Base-by-base conservation (phyloP, 2,888 invertebrate genomes). In the Dasypolia templi region DNA sequence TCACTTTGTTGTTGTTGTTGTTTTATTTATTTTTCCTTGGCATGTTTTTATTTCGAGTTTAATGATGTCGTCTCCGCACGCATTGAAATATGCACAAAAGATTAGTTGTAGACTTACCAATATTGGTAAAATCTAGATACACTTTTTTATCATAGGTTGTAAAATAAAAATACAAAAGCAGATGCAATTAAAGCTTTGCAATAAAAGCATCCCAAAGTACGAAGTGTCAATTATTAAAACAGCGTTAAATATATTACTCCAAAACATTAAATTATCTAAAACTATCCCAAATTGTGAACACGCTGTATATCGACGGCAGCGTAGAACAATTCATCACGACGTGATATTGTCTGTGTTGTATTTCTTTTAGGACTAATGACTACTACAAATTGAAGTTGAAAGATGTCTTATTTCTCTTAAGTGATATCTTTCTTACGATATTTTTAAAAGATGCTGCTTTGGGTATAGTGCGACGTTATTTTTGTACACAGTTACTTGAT, bases 351-450 rank as follows among this genome's bases (percentile, higher is more conserved):
- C 66, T 35, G 62, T 69, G 49, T 72, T 77, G 81, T 79, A 79
- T 83, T 67, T 77, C 85, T 77, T 82, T 75, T 55, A 85, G 87
- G 76, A 81, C 74, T 69, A 76, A 85, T 85, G 72, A 75, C 61
- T 55, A 73, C 65, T 55, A 76, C 74, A 75, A 75, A 78, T 75
- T 80, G 75, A 68, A 79, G 76, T 72, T 58, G 77, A 77, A 76
- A 73, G 75, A 82, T 69, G 75, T 63, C 65, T 75, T 53, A 53
- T 46, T 55, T 53, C 55, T 62, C 63, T 22, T 73, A 84, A 80
- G 55, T 78, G 69, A 75, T 77, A 82, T 85, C 65, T 75, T 66
- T 63, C 56, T 68, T 12, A 29, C 0, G 19, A 71, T 75, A 46
- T 66, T 44, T 69, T 70, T 42, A 29, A 49, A 49, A 69, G 65